Evolutionary conservation across 1,140 invertebrate species (phyloP).

Genomic region (Leptinotarsa defecta): DNA sequence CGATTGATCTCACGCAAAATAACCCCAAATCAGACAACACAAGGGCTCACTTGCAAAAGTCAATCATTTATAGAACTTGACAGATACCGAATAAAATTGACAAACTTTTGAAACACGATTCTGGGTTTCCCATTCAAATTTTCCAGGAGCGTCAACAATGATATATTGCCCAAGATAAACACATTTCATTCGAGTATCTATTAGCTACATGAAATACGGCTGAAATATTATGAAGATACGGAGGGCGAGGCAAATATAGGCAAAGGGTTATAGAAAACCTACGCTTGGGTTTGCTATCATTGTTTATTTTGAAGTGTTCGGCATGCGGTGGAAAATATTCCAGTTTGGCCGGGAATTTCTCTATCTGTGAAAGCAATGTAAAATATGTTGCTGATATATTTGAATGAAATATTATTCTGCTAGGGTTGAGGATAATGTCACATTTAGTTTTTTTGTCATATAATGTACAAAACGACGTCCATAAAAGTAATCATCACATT

Average conservation of each 20-base stretch:
- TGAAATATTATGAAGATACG: conserved; percentile 10
- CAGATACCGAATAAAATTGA: conserved; percentile 24
- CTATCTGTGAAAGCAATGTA: no score
- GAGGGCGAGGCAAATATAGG: not conserved
- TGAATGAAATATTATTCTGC: no score
- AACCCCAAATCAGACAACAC: not conserved
- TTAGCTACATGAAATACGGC: conserved; percentile 20
- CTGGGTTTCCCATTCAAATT: conserved; percentile 25
- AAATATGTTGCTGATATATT: no score
- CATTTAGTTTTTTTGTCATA: no score
- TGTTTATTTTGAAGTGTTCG: no score
- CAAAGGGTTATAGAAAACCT: no score
- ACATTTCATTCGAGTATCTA: conserved; percentile 23
- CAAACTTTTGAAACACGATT: conserved; percentile 27
- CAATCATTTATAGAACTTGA: conserved; percentile 16
- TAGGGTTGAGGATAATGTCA: no score
- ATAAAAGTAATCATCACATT: no score
- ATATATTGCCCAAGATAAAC: conserved; percentile 27
- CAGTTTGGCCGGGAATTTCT: no score
- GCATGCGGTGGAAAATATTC: no score
- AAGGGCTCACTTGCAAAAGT: conserved; percentile 1
- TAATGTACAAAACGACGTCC: no score
- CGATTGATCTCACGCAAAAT: not conserved
- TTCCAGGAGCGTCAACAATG: conserved; percentile 20
- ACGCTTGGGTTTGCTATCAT: no score